Conservation (phyloP, 2,888 invertebrate species). For the Zaprionus obscuricornis region DNA sequence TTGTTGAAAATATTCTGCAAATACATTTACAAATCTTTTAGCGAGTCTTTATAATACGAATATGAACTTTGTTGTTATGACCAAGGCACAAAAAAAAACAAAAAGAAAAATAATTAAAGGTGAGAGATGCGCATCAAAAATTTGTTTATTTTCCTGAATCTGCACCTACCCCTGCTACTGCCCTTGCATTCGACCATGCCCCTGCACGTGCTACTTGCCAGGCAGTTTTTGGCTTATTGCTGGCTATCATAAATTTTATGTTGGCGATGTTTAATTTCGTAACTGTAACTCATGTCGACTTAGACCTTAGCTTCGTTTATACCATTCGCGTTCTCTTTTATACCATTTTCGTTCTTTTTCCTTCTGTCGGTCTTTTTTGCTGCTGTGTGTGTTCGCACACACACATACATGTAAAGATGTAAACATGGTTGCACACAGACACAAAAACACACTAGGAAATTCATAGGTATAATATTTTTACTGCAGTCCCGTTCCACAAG, state of each 20-base stretch:
- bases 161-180: too few relatives aligned
- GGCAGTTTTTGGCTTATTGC: conserved; percentile 57
- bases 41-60: too few relatives aligned
- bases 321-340: too few relatives aligned
- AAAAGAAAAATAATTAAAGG: not conserved
- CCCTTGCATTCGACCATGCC: too few relatives aligned
- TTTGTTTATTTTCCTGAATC: conserved; percentile 42
- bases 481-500: conserved; percentile 29
- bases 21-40: too few relatives aligned
- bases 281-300: conserved; percentile 72
- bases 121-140: conserved; percentile 26
- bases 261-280: conserved; percentile 79
- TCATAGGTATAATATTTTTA: conserved; percentile 47
- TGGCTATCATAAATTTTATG: conserved; percentile 78
- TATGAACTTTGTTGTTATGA: too few relatives aligned
- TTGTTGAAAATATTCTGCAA: too few relatives aligned
- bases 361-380: not conserved
- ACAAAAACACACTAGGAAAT: not conserved
- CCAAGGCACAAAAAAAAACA: too few relatives aligned
- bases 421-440: too few relatives aligned
- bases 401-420: too few relatives aligned
- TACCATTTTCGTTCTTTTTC: too few relatives aligned
- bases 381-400: conserved; percentile 29
- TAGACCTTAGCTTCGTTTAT: conserved; percentile 53
- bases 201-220: conserved; percentile 33